Evolutionary conservation across 2,113 vertebrate genomes (phyloP).

Genomic region (Embiotoca jacksoni): DNA sequence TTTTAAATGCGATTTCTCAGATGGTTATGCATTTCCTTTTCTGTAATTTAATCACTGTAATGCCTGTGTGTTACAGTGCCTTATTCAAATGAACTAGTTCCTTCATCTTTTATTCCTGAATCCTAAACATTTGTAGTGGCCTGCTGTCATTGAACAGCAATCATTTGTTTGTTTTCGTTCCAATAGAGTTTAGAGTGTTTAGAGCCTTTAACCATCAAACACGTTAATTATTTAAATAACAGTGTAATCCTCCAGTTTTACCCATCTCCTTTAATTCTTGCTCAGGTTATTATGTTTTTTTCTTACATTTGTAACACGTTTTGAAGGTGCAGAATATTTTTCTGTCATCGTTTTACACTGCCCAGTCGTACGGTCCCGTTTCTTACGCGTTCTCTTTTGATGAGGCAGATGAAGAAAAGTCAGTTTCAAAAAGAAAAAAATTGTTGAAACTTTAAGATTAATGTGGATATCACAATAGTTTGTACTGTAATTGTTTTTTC

Average conservation of each 20-base stretch:
- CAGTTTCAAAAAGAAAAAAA: too few species aligned
- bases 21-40: slow-evolving; percentile 19
- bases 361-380: slow-evolving; percentile 4
- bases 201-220: slow-evolving; percentile 16
- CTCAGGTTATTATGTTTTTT: slow-evolving; percentile 59
- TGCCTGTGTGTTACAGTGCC: slow-evolving; percentile 17
- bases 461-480: background rate
- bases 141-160: background rate
- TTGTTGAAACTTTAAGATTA: background rate
- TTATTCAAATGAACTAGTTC: slow-evolving; percentile 27
- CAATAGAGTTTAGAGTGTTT: slow-evolving; percentile 6
- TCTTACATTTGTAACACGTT: slow-evolving; percentile 32
- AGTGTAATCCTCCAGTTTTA: slow-evolving; percentile 10
- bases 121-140: slow-evolving; percentile 11
- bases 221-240: background rate
- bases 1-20: slow-evolving; percentile 16
- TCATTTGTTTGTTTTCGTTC: background rate
- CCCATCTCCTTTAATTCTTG: slow-evolving; percentile 4
- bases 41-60: slow-evolving; percentile 8
- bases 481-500: background rate
- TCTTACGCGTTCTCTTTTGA: background rate
- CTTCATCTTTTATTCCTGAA: background rate
- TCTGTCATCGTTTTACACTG: slow-evolving; percentile 19
- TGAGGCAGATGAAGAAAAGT: background rate
- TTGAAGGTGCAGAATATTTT: slow-evolving; percentile 18